Percentiles rank a stretch among this genome's conserved stretches.
Conservation (phyloP, 2,797 vertebrate species). For the Rhabdophis nuchalis region DNA sequence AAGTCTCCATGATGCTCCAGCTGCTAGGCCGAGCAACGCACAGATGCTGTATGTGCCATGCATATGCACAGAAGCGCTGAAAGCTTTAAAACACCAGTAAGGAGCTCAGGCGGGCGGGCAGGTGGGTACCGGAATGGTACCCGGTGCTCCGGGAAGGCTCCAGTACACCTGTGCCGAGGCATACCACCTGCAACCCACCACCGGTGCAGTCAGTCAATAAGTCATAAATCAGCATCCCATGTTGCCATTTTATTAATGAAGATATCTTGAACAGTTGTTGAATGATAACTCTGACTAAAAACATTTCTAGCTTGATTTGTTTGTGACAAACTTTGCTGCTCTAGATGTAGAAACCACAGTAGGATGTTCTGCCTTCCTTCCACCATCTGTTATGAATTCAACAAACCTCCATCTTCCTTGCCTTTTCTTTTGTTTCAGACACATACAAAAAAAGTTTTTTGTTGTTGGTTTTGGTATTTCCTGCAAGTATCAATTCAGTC, state of each 20-base stretch:
- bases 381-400: background rate
- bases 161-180: too few relatives aligned
- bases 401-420: background rate
- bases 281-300: background rate
- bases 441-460: background rate
- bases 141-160: too few relatives aligned
- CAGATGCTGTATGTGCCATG: too few relatives aligned
- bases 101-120: too few relatives aligned
- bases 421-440: background rate
- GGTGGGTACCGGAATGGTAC: too few relatives aligned
- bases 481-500: background rate
- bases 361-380: background rate
- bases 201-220: background rate
- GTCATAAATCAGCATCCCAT: background rate
- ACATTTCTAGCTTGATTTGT: background rate
- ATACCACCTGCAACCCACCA: too few relatives aligned
- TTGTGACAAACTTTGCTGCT: background rate
- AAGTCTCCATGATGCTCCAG: too few relatives aligned
- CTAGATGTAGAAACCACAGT: background rate
- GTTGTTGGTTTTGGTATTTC: background rate
- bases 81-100: too few relatives aligned
- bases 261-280: background rate
- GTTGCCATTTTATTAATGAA: background rate
- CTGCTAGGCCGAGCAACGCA: too few relatives aligned
- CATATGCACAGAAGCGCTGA: too few relatives aligned